Evolutionary conservation across 2,113 vertebrate species (phyloP).

Genomic region (Sigmodon hispidus): DNA sequence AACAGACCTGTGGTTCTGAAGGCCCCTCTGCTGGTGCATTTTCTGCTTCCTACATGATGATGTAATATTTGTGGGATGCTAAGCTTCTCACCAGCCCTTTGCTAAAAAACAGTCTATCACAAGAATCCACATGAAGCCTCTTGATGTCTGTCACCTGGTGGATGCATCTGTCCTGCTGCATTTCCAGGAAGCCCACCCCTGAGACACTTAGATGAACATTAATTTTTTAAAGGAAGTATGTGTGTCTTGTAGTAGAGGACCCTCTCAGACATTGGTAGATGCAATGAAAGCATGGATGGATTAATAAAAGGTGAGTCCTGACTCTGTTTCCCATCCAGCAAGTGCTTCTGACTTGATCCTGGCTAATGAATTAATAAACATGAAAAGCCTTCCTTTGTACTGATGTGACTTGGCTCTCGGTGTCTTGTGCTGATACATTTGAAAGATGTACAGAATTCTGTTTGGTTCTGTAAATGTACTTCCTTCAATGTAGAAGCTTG

Average conservation of each 20-base stretch:
- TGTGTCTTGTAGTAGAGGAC: no score
- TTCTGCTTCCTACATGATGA: background rate
- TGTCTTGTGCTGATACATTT: background rate
- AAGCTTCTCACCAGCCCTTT: background rate
- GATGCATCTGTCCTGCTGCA: rapidly evolving
- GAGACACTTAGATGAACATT: background rate
- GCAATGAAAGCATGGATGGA: background rate
- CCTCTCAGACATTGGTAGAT: no score
- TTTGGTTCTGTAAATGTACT: background rate
- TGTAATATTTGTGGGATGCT: rapidly evolving
- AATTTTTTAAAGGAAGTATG: background rate
- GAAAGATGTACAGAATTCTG: background rate
- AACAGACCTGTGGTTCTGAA: no score
- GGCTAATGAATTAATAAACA: background rate
- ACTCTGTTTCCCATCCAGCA: rapidly evolving
- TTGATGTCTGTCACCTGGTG: rapidly evolving
- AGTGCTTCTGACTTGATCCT: background rate
- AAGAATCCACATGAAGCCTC: background rate
- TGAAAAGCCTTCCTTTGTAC: background rate
- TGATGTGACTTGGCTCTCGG: background rate
- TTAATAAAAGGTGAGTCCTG: rapidly evolving
- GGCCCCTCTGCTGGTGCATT: rapidly evolving
- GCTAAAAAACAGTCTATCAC: background rate
- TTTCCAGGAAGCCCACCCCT: rapidly evolving
- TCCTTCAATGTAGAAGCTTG: background rate